Evolutionary conservation across 2,113 vertebrate genomes (phyloP), one percentile per base, ranked within the genome.

Genomic region (Cyprinus carpio): DNA sequence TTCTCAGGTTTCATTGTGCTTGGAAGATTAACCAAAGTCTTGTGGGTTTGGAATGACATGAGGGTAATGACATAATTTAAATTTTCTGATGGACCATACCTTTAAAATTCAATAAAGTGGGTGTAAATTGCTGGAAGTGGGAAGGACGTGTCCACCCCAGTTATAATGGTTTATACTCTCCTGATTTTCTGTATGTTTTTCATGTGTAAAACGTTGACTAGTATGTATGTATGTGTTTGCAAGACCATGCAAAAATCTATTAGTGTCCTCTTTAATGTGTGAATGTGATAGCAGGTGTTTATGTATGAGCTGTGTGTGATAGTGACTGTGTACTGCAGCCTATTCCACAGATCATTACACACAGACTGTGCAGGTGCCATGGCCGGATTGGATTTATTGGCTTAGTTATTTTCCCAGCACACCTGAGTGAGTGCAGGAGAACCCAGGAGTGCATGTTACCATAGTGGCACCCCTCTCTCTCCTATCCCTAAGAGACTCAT

Each of bases 401-500:
- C 25, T 87, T 89, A 87, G 86, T 84, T 83, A 88, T 89, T 27
- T 85, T 62, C 43, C 76, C 69, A 84, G 67, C 77, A 84, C 88
- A 90, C 84, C 88, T 88, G 89, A 87, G 81, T 51, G n/a, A 87
- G 51, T 76, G 34, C 43, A 23, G 46, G 9, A 56, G 56, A 64
- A 1, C 40, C 40, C 40, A 40, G 7, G 40, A 40, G 40, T 78
- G 81, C 34, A 27, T 58, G 11, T 54, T 29, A 18, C 7, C 12
- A 2, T 54, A 8, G 60, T n/a, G 60, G 16, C 25, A 46, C 75
- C 65, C 18, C 29, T 65, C 58, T 79, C 69, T 51, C 29, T 83
- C 34, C 9, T 81, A 77, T 86, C 77, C 78, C 60, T 62, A 2
- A 16, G 27, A 80, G 58, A 81, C 56, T 29, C 46, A 16, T 67